phyloP scores from a whole-genome alignment of 2,888 invertebrate genomes.

The Drosophila eohydei region DNA sequence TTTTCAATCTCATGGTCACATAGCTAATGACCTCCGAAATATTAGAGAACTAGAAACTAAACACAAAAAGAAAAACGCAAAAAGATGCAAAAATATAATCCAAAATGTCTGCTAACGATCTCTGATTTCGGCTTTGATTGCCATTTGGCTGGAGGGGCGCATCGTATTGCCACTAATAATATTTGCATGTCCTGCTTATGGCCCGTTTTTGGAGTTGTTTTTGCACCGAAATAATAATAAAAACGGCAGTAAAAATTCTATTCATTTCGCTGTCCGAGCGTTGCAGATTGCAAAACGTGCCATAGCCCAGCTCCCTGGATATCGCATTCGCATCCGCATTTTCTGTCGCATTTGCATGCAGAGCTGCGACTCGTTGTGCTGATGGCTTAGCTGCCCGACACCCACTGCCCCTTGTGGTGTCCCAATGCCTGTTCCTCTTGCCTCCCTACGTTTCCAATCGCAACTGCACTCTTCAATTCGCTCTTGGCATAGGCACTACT shows the following conservation, averaged over 20 bases:
- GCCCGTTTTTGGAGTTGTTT: constrained; percentile 36
- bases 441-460: constrained; percentile 40
- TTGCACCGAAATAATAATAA: constrained; percentile 68
- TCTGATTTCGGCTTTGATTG: constrained; percentile 67
- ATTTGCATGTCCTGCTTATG: constrained; percentile 61
- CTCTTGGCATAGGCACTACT: constrained; percentile 78
- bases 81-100: neutral
- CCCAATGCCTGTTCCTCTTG: neutral
- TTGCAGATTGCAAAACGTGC: constrained; percentile 79
- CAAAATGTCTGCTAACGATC: constrained; percentile 67
- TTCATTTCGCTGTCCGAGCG: constrained; percentile 78
- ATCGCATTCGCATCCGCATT: constrained; percentile 31
- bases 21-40: constrained; percentile 32
- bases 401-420: neutral
- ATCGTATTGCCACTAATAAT: constrained; percentile 61
- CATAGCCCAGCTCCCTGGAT: constrained; percentile 44
- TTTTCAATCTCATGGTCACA: constrained; percentile 15
- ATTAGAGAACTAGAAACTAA: constrained; percentile 8
- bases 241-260: constrained; percentile 79
- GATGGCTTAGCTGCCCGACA: constrained; percentile 37
- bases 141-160: constrained; percentile 36
- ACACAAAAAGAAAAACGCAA: neutral
- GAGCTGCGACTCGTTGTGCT: constrained; percentile 50
- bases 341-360: constrained; percentile 66
- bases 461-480: constrained; percentile 69